Conservation (phyloP, 1,140 invertebrate species). For the Psilanteris sp. region DNA sequence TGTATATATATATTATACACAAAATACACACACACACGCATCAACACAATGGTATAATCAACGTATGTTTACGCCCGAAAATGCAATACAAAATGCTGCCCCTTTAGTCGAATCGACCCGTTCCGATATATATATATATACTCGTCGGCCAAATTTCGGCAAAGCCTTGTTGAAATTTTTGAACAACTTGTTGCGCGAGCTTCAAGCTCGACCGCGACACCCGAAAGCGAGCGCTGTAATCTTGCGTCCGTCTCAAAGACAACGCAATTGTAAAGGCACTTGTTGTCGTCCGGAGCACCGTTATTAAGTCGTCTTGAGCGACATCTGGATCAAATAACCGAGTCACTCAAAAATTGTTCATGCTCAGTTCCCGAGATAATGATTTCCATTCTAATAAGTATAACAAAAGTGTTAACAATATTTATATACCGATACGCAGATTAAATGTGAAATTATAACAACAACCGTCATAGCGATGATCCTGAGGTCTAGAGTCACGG, state of each 20-base stretch:
- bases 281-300: not conserved
- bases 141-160: not conserved
- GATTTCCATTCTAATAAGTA: constrained; percentile 34
- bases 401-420: constrained; percentile 33
- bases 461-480: constrained; percentile 9
- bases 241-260: constrained; percentile 9
- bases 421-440: constrained; percentile 38
- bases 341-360: constrained; percentile 30
- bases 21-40: constrained; percentile 10
- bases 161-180: constrained; percentile 6
- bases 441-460: constrained; percentile 30
- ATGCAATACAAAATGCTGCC: constrained; percentile 29
- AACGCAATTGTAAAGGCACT: not conserved
- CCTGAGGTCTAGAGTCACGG: no score
- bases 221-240: not conserved
- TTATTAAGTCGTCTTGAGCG: not conserved
- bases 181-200: constrained; percentile 30
- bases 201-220: constrained; percentile 1
- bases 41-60: constrained; percentile 1
- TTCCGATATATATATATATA: no score
- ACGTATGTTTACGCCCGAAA: constrained; percentile 13
- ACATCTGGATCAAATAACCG: not conserved
- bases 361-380: constrained; percentile 49
- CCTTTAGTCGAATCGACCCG: not conserved
- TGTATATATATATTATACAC: no score